Evolutionary conservation across 2,888 invertebrate species (phyloP).

Genomic region (Rhagium mordax): DNA sequence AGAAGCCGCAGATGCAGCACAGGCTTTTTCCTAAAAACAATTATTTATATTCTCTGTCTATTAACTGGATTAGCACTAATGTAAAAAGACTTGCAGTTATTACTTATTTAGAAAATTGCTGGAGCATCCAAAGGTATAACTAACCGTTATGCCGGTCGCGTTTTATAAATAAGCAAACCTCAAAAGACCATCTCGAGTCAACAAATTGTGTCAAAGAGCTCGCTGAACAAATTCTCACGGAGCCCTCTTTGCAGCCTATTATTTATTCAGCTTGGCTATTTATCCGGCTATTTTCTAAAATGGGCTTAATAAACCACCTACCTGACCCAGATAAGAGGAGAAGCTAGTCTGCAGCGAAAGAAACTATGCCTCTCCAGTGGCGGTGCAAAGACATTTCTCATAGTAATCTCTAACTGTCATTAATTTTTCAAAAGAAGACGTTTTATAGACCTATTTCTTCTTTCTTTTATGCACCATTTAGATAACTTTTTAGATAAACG

Average conservation of each 20-base stretch:
- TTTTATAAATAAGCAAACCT: neutral
- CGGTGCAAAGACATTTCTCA: neutral
- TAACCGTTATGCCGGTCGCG: neutral
- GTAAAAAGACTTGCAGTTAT: no score
- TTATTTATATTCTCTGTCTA: no score
- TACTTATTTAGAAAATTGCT: neutral
- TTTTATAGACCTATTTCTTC: neutral
- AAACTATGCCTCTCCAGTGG: constrained; percentile 11
- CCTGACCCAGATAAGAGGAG: constrained; percentile 32
- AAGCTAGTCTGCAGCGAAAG: constrained; percentile 24
- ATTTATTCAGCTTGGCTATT: constrained; percentile 35
- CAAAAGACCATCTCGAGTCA: constrained; percentile 11
- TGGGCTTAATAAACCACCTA: constrained; percentile 32
- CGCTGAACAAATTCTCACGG: constrained; percentile 21
- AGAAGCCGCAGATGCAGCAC: no score
- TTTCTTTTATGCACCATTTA: neutral
- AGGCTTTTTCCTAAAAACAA: no score
- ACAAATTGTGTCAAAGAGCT: constrained; percentile 5
- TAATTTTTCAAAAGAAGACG: neutral
- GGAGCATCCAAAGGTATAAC: neutral
- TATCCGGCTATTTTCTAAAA: constrained; percentile 33
- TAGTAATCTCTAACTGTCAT: neutral
- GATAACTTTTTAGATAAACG: neutral
- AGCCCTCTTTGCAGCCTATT: constrained; percentile 27
- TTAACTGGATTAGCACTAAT: no score